Base-by-base conservation (phyloP, 2,888 invertebrate genomes). In the Aricia artaxerxes region DNA sequence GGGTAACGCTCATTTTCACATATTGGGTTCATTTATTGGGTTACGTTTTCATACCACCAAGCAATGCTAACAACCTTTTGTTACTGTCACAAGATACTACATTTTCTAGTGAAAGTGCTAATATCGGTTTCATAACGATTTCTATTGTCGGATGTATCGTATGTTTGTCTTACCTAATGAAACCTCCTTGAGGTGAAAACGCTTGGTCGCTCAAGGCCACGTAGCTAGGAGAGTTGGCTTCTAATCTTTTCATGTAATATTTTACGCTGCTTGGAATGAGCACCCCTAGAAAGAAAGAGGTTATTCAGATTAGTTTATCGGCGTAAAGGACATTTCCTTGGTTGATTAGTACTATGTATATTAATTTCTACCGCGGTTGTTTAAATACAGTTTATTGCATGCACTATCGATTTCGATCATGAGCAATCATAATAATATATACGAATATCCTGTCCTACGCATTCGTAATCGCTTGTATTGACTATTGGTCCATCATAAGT, bases 241-340 rank as follows among this genome's bases (percentile, higher is more conserved):
- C 90, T 84, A 90, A 89, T 2, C 92, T 79, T 82, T 93, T 94
- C 31, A 93, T 88, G 80, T 88, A 94, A 82, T 94, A 94, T 82
- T 90, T 90, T 35, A 94, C 93, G 81, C 94, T 94, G 85, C 89
- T 88, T 38, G 93, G 94, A 81, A 94, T 94, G 38, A 94, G 86
- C 11, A 89, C 82, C 77, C 94, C 94, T 94, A 57, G 78, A 35
- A 79, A 78, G n/a, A 4, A 72, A 9, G 38, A 49, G 1, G 24
- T 24, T 35, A 11, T 76, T 49, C 3, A 13, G 13, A 53, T 53
- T 13, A 11, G 11, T 13, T 53, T 53, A 13, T 13, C 53, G 13
- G 13, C 53, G 13, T 11, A 13, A 13, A 4, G 57, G 16, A 16
- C 16, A 57, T 57, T 57, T 57, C 57, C 16, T 57, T 57, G 57